Conservation (phyloP, 2,888 invertebrate genomes). For the Protophormia terraenovae region DNA sequence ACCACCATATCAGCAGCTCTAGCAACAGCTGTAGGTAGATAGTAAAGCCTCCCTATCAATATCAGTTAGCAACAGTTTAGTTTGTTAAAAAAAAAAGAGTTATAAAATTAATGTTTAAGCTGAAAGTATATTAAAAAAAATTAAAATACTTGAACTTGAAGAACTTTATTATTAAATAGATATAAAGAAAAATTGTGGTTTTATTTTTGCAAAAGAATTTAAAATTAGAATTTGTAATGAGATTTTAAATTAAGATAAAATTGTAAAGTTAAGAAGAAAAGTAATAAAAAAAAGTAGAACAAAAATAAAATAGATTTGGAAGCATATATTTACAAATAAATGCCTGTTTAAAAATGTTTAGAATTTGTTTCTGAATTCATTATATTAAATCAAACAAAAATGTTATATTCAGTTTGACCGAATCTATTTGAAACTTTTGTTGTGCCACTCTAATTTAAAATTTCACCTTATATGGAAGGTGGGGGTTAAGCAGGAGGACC, state of each 20-base stretch:
- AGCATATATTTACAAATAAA: too few species aligned
- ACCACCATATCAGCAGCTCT: background rate
- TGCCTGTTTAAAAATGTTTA: too few species aligned
- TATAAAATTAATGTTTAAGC: conserved; percentile 7
- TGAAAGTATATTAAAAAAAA: conserved; percentile 28
- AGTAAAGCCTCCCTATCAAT: conserved; percentile 24
- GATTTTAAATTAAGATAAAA: background rate
- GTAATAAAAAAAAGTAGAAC: background rate
- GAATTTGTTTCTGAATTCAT: too few species aligned
- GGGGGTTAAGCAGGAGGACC: too few species aligned
- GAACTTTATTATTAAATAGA: background rate
- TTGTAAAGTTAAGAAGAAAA: background rate
- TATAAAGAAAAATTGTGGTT: background rate
- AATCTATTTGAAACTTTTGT: too few species aligned
- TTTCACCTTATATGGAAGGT: too few species aligned
- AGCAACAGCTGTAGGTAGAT: conserved; percentile 16
- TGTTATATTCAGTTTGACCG: too few species aligned
- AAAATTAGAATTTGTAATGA: background rate
- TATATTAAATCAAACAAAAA: background rate
- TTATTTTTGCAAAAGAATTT: background rate
- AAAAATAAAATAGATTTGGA: background rate
- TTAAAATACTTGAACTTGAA: conserved; percentile 22
- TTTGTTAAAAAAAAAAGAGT: conserved; percentile 42
- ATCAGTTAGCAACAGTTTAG: conserved; percentile 38
- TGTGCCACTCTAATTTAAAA: too few species aligned